Evolutionary conservation across 2,113 vertebrate genomes (phyloP).

Genomic region (Ammodytes marinus): DNA sequence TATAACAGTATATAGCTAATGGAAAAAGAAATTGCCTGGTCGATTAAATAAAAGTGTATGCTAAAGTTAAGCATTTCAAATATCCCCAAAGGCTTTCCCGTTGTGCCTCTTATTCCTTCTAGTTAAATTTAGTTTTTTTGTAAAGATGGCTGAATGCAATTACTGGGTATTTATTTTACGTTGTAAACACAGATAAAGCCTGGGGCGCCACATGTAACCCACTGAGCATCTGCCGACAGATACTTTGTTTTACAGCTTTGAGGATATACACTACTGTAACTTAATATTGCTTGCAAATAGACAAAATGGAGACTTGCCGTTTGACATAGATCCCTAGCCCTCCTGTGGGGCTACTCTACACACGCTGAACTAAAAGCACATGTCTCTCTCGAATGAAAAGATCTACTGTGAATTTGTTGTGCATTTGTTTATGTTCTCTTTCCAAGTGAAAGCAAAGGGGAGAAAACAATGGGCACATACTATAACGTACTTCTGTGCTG

Average conservation of each 20-base stretch:
- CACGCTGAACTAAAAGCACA: constrained; percentile 40
- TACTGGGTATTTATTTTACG: constrained; percentile 46
- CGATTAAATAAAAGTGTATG: background rate
- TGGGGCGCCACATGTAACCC: constrained; percentile 17
- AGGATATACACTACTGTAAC: background rate
- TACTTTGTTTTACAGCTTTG: constrained; percentile 16
- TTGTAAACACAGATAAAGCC: constrained; percentile 50
- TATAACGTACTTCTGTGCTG: background rate
- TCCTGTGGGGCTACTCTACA: constrained; percentile 26
- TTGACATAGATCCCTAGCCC: constrained; percentile 26
- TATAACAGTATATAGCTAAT: background rate
- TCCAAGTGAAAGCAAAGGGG: background rate
- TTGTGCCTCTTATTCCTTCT: constrained; percentile 27
- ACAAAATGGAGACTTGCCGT: constrained; percentile 22
- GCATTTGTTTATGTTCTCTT: constrained; percentile 2
- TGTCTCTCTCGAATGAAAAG: constrained; percentile 30
- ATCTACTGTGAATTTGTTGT: constrained; percentile 24
- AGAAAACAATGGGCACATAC: constrained; percentile 3
- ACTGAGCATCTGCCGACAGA: constrained; percentile 29
- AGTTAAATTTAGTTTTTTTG: constrained; percentile 40
- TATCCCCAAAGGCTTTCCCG: constrained; percentile 3
- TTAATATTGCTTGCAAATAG: constrained; percentile 50
- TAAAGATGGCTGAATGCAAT: constrained; percentile 36
- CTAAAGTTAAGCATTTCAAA: constrained; percentile 9
- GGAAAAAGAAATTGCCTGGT: background rate